Conservation (phyloP, 2,797 vertebrate species). For the Scyliorhinus canicula region DNA sequence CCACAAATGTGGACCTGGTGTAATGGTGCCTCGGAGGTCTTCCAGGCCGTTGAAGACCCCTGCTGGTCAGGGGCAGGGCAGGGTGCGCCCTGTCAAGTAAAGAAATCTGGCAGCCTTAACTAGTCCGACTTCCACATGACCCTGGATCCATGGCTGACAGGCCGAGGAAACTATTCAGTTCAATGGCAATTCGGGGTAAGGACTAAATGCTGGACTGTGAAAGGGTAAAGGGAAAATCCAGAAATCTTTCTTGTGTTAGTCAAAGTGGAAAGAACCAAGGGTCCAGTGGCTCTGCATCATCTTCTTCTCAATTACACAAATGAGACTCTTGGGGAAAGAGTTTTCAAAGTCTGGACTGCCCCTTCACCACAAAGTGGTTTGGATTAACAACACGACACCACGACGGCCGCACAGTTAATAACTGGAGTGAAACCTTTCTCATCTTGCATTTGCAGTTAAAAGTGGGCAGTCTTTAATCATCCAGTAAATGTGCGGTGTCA, state of each 20-base stretch:
- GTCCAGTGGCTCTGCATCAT: not conserved
- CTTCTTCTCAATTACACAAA: not conserved
- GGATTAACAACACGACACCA: not conserved
- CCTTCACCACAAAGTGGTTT: not conserved
- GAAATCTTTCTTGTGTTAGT: not conserved
- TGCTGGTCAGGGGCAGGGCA: too few species aligned
- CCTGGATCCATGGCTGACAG: not conserved
- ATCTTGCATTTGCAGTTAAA: not conserved
- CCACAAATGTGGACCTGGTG: too few species aligned
- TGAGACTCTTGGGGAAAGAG: not conserved
- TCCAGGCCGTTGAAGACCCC: too few species aligned
- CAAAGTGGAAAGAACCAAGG: not conserved
- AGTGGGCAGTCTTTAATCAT: not conserved
- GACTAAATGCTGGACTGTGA: not conserved
- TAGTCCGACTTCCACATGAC: not conserved
- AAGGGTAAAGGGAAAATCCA: too few species aligned
- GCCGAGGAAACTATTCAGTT: not conserved
- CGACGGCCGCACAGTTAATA: not conserved
- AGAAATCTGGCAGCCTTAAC: not conserved
- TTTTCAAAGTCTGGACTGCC: not conserved
- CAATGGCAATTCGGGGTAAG: too few species aligned
- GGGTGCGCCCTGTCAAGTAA: too few species aligned
- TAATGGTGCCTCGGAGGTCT: too few species aligned
- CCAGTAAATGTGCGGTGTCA: not conserved
- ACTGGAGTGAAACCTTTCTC: not conserved